Base-by-base conservation (phyloP, 2,888 invertebrate species). In the Buathra laborator region DNA sequence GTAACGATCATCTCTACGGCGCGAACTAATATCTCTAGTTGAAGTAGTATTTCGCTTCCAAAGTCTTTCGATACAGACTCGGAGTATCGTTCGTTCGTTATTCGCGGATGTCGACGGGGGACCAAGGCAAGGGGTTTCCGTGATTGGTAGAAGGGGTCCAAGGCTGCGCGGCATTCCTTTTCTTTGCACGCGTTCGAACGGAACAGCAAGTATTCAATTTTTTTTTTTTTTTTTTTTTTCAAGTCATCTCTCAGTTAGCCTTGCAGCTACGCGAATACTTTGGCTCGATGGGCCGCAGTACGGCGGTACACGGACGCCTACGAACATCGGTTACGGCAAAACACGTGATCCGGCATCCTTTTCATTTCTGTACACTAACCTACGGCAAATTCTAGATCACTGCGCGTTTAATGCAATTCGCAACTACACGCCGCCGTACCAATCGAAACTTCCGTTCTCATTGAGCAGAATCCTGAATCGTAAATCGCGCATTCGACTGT, bases 151-250 rank as follows among this genome's bases (percentile, higher is more conserved):
- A 84, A 83, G 81, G 79, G 81, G 74, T 83, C 85, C 86, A 89
- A 88, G 86, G 89, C 75, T 87, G 81, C 67, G 78, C 59, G 67
- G 66, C 79, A 85, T 86, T 87, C 86, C 84, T 83, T 85, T 88
- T 86, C 75, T 82, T 77, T 67, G 48, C 37, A 79, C 71, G 74
- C 67, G 64, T 44, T 9, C 68, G 68, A 80, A 74, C 80, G 83
- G 75, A 85, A 83, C 86, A 74, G 83, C n/a, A 71, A 71, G 70
- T 77, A 86, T 86, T 77, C 29, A 0, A 24, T 51, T n/a, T 37
- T 32, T 37, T 64, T 64, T 64, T 68, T n/a, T 48, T 53, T 56
- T 56, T 74, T 48, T 16, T 75, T 29, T 62, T 19, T 4, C 14
- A 76, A 53, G 24, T 37, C 37, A 37, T 37, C 37, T 43, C 29